Percentiles rank a stretch among this genome's conserved stretches.
These are phyloP conservation scores for Acanthosepion pharaonis DNA, from an alignment of 2,888 invertebrate species.

Conservation along the genomic window DNA sequence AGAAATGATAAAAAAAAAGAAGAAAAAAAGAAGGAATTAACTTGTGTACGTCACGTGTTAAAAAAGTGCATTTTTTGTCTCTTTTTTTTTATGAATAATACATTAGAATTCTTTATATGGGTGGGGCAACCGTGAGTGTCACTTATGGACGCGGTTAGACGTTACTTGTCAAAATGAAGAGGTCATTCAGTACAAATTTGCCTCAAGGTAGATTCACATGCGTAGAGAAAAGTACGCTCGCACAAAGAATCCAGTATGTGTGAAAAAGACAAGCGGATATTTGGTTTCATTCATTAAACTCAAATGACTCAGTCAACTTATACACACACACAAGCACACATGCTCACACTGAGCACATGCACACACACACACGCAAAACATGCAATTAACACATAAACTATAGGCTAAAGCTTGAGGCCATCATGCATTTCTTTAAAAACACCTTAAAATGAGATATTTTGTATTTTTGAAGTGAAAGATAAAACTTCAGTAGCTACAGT, in stretches of 20 bases:
- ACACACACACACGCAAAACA: neutral
- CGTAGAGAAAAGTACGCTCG: neutral
- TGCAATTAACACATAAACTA: too few relatives aligned
- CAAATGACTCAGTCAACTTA: neutral
- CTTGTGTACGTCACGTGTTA: neutral
- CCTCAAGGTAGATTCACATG: neutral
- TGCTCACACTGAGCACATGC: neutral
- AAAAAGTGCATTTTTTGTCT: neutral
- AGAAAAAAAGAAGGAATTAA: neutral
- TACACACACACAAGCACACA: neutral
- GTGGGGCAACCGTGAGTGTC: neutral
- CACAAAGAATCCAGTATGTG: neutral
- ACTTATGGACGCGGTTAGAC: slow-evolving; percentile 33
- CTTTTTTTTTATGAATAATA: neutral
- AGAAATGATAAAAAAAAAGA: neutral
- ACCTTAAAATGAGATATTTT: too few relatives aligned
- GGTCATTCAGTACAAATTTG: slow-evolving; percentile 13
- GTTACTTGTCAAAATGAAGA: slow-evolving; percentile 2
- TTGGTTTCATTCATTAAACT: neutral
- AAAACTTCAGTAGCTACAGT: too few relatives aligned
- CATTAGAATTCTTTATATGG: neutral
- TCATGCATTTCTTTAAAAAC: too few relatives aligned
- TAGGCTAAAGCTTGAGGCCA: too few relatives aligned
- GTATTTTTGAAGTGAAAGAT: too few relatives aligned
- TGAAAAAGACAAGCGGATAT: neutral